phyloP scores from a whole-genome alignment of 2,888 invertebrate species.

The Macropis europaea region DNA sequence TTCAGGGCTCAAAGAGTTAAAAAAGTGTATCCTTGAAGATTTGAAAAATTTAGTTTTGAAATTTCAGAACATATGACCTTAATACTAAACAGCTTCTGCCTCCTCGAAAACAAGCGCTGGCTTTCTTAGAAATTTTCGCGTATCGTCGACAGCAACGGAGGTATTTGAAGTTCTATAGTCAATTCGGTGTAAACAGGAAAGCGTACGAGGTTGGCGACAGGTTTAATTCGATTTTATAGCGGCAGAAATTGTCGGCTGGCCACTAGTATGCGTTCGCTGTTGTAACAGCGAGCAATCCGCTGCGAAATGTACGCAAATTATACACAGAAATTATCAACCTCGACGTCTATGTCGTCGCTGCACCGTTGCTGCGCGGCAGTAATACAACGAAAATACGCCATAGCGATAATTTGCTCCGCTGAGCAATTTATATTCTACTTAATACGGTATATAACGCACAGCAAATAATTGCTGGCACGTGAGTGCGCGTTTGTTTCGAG shows the following conservation, averaged over 20 bases:
- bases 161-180: constrained; percentile 4
- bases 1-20: too few relatives aligned
- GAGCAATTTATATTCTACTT: constrained; percentile 40
- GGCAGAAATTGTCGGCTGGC: constrained; percentile 7
- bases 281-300: constrained; percentile 28
- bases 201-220: constrained; percentile 11
- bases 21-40: too few relatives aligned
- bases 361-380: not conserved
- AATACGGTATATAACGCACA: constrained; percentile 7
- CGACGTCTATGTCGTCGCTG: constrained; percentile 6
- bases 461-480: constrained; percentile 10
- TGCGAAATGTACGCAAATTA: constrained; percentile 40
- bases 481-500: not conserved
- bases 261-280: constrained; percentile 27
- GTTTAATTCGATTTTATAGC: constrained; percentile 44
- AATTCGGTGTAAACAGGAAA: constrained; percentile 33
- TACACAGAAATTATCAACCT: constrained; percentile 29
- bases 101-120: too few relatives aligned
- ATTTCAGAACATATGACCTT: too few relatives aligned
- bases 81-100: too few relatives aligned
- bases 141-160: not conserved
- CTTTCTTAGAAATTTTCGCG: too few relatives aligned
- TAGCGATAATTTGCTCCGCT: constrained; percentile 39
- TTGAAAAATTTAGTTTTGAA: too few relatives aligned
- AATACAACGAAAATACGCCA: constrained; percentile 43